These are phyloP conservation scores for Argyrosomus japonicus DNA, from an alignment of 2,113 vertebrate genomes.

Conservation along the genomic window DNA sequence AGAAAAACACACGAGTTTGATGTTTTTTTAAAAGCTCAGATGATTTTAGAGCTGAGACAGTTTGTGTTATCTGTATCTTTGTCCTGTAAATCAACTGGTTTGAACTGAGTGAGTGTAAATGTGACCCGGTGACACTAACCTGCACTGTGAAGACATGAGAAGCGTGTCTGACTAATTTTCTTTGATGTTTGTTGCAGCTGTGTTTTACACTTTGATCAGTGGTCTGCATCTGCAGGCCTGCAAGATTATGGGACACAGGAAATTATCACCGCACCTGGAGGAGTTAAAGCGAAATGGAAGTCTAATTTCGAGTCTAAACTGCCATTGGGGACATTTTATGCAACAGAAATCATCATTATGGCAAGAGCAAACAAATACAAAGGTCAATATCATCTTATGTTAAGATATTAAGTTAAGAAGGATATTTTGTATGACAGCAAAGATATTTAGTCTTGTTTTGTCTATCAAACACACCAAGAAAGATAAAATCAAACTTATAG, in stretches of 20 bases:
- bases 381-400: background rate
- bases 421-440: background rate
- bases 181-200: constrained; percentile 59
- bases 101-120: constrained; percentile 19
- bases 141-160: constrained; percentile 24
- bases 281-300: constrained; percentile 40
- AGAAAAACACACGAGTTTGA: constrained; percentile 42
- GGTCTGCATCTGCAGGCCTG: constrained; percentile 62
- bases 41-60: constrained; percentile 27
- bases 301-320: background rate
- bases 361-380: background rate
- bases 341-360: background rate
- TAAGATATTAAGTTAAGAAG: too few relatives aligned
- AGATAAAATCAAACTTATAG: background rate
- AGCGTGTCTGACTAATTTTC: background rate
- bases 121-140: constrained; percentile 42
- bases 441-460: background rate
- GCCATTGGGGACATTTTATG: background rate
- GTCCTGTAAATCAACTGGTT: constrained; percentile 45
- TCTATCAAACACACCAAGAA: background rate
- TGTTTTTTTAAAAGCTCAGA: constrained; percentile 24
- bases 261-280: constrained; percentile 59
- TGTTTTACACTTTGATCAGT: constrained; percentile 67
- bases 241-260: constrained; percentile 50
- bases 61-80: constrained; percentile 35